Conservation (phyloP, 2,797 vertebrate species). For the Macrochelys suwanniensis region DNA sequence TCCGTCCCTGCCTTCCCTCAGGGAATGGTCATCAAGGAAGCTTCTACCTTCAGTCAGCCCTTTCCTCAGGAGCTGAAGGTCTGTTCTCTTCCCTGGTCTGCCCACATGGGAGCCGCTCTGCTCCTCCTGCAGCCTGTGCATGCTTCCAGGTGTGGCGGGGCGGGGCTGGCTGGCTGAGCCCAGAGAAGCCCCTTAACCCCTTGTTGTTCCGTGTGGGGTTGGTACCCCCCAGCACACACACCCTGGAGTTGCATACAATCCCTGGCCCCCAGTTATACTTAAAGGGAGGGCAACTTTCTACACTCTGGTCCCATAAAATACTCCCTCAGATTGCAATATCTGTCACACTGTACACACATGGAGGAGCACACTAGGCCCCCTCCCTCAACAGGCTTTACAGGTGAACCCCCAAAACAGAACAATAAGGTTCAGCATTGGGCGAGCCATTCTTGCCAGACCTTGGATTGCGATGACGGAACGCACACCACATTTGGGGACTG, state of each 20-base stretch:
- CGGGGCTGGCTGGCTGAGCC: background rate
- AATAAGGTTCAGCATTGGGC: background rate
- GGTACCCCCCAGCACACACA: background rate
- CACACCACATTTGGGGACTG: background rate
- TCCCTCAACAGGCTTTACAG: background rate
- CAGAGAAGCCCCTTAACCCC: background rate
- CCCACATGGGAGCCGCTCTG: background rate
- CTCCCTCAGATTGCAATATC: background rate
- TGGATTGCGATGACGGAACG: background rate
- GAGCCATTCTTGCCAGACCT: background rate
- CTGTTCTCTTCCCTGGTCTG: background rate
- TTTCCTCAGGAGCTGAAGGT: background rate
- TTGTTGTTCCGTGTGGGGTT: background rate
- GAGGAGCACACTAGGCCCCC: background rate
- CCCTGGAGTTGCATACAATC: no score
- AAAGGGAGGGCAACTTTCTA: background rate
- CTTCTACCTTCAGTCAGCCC: background rate
- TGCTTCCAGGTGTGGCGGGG: background rate
- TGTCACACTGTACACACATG: background rate
- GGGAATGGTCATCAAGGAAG: no score
- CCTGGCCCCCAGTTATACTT: no score
- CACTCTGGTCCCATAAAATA: background rate
- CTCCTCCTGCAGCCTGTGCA: background rate
- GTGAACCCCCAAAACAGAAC: background rate
- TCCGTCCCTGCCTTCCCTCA: background rate